Conservation (phyloP, 2,888 invertebrate species). For the Ryuthela nishihirai region DNA sequence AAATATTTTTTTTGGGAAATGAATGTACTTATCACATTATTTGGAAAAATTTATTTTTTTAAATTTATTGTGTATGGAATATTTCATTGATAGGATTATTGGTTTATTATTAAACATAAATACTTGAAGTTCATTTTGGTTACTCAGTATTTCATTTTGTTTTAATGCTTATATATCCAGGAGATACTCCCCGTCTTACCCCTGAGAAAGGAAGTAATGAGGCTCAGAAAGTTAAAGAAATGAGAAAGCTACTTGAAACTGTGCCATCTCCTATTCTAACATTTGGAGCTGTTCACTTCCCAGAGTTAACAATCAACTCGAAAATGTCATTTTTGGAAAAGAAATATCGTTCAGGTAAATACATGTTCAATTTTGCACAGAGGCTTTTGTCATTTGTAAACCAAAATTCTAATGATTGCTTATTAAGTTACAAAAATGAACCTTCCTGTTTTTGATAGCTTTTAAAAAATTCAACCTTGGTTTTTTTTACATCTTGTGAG, state of each 20-base stretch:
- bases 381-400: too few species aligned
- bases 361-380: neutral
- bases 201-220: constrained; percentile 59
- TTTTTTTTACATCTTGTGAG: too few species aligned
- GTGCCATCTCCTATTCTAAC: constrained; percentile 66
- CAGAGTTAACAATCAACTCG: constrained; percentile 61
- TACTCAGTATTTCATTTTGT: too few species aligned
- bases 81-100: too few species aligned
- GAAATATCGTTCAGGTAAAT: constrained; percentile 17
- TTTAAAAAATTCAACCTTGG: too few species aligned
- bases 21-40: too few species aligned
- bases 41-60: neutral
- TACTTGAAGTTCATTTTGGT: too few species aligned
- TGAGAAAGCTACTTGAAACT: constrained; percentile 61
- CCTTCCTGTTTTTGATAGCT: too few species aligned
- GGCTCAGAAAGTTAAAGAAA: constrained; percentile 60
- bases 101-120: too few species aligned
- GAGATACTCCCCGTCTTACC: constrained; percentile 53
- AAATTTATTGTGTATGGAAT: neutral
- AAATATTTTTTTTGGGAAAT: too few species aligned
- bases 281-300: constrained; percentile 66
- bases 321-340: constrained; percentile 52
- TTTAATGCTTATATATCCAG: constrained; percentile 43
- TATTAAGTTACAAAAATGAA: too few species aligned
- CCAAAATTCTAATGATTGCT: too few species aligned